phyloP scores from a whole-genome alignment of 2,797 vertebrate genomes.

The Notoglanidium macrostoma region DNA sequence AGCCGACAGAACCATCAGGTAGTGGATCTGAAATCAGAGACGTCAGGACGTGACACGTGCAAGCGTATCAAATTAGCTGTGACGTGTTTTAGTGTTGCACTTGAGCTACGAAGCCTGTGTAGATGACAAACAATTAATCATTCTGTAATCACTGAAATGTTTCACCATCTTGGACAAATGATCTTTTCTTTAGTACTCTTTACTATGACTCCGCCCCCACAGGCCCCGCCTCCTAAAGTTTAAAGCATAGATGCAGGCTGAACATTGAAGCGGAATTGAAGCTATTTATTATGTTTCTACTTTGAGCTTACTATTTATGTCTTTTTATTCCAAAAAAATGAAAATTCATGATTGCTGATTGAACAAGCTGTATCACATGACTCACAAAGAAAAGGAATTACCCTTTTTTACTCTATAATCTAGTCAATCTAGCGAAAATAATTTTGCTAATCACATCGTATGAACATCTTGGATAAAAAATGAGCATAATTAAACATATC shows the following conservation, averaged over 20 bases:
- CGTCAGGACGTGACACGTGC: not conserved
- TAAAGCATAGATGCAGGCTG: not conserved
- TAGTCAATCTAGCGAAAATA: not conserved
- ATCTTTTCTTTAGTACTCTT: too few species aligned
- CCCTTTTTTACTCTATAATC: not conserved
- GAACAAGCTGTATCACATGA: not conserved
- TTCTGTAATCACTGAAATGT: not conserved
- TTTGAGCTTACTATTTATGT: not conserved
- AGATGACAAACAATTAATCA: not conserved
- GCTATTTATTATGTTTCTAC: not conserved
- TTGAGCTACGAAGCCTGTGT: not conserved
- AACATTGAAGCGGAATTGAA: not conserved
- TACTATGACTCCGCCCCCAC: not conserved
- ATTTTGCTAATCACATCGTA: not conserved
- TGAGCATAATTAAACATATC: not conserved
- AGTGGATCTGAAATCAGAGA: constrained; percentile 83
- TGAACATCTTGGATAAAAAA: not conserved
- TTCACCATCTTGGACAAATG: not conserved
- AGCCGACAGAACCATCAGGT: constrained; percentile 96
- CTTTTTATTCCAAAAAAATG: not conserved
- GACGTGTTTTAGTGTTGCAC: not conserved
- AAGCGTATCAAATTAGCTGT: not conserved
- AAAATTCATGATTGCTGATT: not conserved
- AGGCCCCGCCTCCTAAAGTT: not conserved
- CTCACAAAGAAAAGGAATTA: not conserved